Evolutionary conservation across 2,113 vertebrate genomes (phyloP).

Genomic region (Onychostoma macrolepis): DNA sequence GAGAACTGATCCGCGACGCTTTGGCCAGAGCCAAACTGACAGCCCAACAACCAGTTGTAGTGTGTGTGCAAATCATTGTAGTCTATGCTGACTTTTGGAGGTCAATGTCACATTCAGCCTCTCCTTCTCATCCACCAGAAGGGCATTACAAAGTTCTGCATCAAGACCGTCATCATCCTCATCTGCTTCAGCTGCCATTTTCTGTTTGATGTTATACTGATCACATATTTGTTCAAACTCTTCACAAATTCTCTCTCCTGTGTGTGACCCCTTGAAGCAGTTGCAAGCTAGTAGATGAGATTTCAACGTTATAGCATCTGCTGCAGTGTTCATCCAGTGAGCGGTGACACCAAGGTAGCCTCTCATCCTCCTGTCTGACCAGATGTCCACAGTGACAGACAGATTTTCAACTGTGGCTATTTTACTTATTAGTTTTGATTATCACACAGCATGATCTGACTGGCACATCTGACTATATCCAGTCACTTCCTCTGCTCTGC

Average conservation of each 20-base stretch:
- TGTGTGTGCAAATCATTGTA: not conserved
- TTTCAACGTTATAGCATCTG: slow-evolving; percentile 10
- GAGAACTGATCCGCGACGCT: no score
- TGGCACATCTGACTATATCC: no score
- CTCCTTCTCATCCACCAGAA: slow-evolving; percentile 11
- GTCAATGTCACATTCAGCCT: not conserved
- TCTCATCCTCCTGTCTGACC: slow-evolving; percentile 50
- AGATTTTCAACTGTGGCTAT: no score
- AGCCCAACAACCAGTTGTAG: slow-evolving; percentile 1
- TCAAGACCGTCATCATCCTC: slow-evolving; percentile 11
- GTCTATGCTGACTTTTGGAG: not conserved
- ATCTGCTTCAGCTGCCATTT: not conserved
- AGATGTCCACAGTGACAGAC: no score
- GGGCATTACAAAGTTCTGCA: not conserved
- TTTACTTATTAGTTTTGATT: no score
- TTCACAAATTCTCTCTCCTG: not conserved
- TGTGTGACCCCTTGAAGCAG: not conserved
- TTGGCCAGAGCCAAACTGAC: not conserved
- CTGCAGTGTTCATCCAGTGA: slow-evolving; percentile 44
- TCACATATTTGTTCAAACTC: not conserved
- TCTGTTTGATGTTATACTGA: not conserved
- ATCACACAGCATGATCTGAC: no score
- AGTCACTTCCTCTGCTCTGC: no score
- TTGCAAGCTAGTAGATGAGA: not conserved
- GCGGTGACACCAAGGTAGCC: slow-evolving; percentile 47